Evolutionary conservation across 2,888 invertebrate species (phyloP).

Genomic region (Congeria kusceri): DNA sequence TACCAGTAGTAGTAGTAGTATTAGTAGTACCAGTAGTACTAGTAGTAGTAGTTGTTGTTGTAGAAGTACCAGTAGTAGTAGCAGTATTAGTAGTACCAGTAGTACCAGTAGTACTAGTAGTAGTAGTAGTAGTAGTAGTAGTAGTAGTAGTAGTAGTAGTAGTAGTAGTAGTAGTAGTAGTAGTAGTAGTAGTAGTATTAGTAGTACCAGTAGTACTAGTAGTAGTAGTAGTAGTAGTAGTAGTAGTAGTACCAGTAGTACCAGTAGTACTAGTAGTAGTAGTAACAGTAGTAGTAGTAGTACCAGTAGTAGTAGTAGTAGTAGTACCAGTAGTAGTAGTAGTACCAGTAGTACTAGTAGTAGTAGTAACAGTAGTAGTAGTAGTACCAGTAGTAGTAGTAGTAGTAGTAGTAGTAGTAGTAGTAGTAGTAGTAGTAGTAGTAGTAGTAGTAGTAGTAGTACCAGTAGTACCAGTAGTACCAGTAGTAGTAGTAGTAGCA

Average conservation of each 20-base stretch:
- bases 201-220: neutral
- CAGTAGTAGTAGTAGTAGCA: constrained; percentile 4
- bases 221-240: neutral
- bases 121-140: neutral
- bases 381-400: constrained; percentile 2
- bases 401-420: constrained; percentile 8
- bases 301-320: neutral
- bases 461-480: neutral
- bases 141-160: neutral
- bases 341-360: constrained; percentile 3
- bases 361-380: constrained; percentile 2
- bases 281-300: neutral
- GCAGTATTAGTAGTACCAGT: neutral
- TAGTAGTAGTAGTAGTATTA: neutral
- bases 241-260: neutral
- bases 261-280: neutral
- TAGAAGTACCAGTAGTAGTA: neutral
- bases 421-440: constrained; percentile 10
- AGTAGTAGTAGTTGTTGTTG: neutral
- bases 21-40: neutral
- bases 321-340: constrained; percentile 6
- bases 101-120: neutral
- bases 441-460: constrained; percentile 6
- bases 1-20: neutral
- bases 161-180: neutral